Conservation (phyloP, 2,888 invertebrate species). For the Archips crataeganus region DNA sequence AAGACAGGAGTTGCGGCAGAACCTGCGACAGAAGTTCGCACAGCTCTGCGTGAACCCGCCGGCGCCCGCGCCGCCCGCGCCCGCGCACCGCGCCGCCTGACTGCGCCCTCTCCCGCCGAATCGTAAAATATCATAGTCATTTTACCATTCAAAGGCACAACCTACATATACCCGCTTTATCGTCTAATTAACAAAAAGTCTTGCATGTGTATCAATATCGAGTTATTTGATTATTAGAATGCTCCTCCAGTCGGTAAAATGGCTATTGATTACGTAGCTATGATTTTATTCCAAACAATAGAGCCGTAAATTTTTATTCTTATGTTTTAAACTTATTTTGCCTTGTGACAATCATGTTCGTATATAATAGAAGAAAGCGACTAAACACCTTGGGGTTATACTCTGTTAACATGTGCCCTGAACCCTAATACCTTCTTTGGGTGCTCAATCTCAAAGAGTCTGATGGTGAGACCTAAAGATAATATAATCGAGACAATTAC, state of each 20-base stretch:
- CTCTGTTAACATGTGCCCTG: constrained; percentile 14
- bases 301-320: constrained; percentile 38
- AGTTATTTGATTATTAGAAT: constrained; percentile 25
- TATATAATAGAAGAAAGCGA: constrained; percentile 31
- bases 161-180: constrained; percentile 41
- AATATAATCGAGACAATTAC: not conserved
- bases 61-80: constrained; percentile 51
- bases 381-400: constrained; percentile 22
- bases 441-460: constrained; percentile 20
- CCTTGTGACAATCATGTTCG: constrained; percentile 43
- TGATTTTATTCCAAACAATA: constrained; percentile 43
- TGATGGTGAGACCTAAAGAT: constrained; percentile 1
- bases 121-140: constrained; percentile 44
- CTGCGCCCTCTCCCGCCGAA: constrained; percentile 22
- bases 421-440: constrained; percentile 5
- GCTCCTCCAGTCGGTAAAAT: constrained; percentile 34
- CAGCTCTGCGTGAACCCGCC: constrained; percentile 89
- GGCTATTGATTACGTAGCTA: constrained; percentile 44
- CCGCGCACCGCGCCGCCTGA: constrained; percentile 63
- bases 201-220: constrained; percentile 39
- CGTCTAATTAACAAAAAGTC: constrained; percentile 36
- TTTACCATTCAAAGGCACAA: constrained; percentile 44
- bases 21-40: constrained; percentile 93
- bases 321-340: constrained; percentile 43
- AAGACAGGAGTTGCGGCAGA: constrained; percentile 93